phyloP scores from a whole-genome alignment of 1,140 invertebrate genomes.

The Caenorhabditis tropicalis region DNA sequence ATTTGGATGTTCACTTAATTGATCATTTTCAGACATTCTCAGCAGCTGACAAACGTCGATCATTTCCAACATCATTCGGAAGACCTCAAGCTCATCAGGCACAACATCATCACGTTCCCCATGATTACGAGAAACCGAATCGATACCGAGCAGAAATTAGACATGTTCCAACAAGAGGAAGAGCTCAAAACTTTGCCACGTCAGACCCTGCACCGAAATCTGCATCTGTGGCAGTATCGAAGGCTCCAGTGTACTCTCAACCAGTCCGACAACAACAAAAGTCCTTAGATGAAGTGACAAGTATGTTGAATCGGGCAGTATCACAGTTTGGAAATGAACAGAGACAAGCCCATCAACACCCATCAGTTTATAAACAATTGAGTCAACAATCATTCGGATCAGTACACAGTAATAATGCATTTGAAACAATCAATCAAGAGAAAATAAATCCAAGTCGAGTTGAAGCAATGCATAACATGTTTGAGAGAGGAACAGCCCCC shows the following conservation, averaged over 20 bases:
- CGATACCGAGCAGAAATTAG: neutral
- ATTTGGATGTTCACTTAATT: neutral
- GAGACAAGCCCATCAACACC: constrained; percentile 39
- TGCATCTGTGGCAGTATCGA: neutral
- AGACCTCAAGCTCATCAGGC: neutral
- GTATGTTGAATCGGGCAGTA: constrained; percentile 46
- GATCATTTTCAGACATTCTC: constrained; percentile 5
- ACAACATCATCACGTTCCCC: constrained; percentile 12
- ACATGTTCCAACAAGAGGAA: constrained; percentile 38
- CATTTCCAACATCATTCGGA: constrained; percentile 62
- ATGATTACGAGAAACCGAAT: constrained; percentile 32
- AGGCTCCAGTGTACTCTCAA: neutral
- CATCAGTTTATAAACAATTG: constrained; percentile 15
- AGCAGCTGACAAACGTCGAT: constrained; percentile 63
- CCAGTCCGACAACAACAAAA: constrained; percentile 30
- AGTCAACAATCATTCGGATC: constrained; percentile 20
- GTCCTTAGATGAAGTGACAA: constrained; percentile 51
- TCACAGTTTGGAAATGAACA: constrained; percentile 15
- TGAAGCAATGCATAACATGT: constrained; percentile 69
- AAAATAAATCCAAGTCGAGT: constrained; percentile 66
- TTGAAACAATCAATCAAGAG: constrained; percentile 70
- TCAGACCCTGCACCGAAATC: neutral
- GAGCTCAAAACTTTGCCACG: neutral
- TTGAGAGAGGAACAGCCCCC: constrained; percentile 56
- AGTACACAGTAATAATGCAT: constrained; percentile 55